Evolutionary conservation across 2,113 vertebrate species (phyloP), one percentile per base, ranked within the genome.

Genomic region (Syngnathus typhle): DNA sequence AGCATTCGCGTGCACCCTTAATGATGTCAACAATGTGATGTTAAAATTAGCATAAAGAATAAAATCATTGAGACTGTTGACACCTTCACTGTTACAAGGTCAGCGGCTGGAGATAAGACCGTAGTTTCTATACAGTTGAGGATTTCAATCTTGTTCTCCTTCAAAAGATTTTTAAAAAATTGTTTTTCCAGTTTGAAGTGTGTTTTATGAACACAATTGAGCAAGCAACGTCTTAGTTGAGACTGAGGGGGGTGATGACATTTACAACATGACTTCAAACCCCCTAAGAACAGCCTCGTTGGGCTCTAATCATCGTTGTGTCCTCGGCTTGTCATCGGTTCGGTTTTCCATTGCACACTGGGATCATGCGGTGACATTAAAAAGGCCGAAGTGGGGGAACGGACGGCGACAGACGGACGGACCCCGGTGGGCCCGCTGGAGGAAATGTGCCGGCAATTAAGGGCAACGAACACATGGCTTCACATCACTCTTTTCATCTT

Each of bases 271-370:
- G 60, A 65, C 64, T 69, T 61, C 52, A 46, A 38, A 84, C 80
- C 70, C 82, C 74, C 79, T 81, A 74, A 87, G 74, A 82, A 72
- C 60, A 84, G 75, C 51, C 74, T 76, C 59, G 38, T 67, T 65
- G 61, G 18, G 19, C 55, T 71, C 59, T 73, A 21, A 73, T 69
- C 69, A 63, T 76, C 23, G 58, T 72, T 73, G 38, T 21, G 23
- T 70, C 68, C 70, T 73, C 75, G 70, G 68, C 69, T 70, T 78
- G 73, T 73, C 64, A 73, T 82, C 74, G 69, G 13, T 64, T 76
- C 54, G 44, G 54, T 41, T 71, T 75, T 72, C 72, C 55, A 59
- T 23, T 44, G 56, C 38, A 59, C 67, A 77, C 6, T 65, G 71
- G 68, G 66, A 82, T 74, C 60, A 32, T 65, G 70, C 73, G 55